Conservation (phyloP, 2,113 vertebrate species). For the Neolamprologus variostigma region DNA sequence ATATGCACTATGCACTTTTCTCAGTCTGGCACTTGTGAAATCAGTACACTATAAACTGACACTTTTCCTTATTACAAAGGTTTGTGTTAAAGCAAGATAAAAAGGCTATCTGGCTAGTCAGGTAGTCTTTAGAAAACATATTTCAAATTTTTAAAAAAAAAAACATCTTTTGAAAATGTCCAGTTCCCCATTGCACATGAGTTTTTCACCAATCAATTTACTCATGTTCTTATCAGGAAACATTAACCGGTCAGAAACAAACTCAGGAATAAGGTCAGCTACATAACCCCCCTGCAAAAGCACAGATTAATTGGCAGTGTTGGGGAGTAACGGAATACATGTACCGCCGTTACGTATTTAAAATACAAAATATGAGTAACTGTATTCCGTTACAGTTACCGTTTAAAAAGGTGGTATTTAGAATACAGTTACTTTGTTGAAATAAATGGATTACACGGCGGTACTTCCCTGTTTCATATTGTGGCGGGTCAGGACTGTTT, state of each 20-base stretch:
- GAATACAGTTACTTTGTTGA: too few relatives aligned
- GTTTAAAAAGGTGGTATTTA: too few relatives aligned
- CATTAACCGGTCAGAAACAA: accelerated
- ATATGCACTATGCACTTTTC: neutral
- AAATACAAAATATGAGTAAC: too few relatives aligned
- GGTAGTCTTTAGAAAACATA: neutral
- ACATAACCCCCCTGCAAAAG: neutral
- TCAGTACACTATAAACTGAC: accelerated
- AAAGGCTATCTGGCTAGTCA: neutral
- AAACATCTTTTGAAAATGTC: neutral
- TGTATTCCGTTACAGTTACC: too few relatives aligned
- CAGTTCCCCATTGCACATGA: neutral
- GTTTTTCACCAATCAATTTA: neutral
- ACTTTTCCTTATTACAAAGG: accelerated
- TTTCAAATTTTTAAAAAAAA: too few relatives aligned
- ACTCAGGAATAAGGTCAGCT: neutral
- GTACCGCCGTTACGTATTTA: too few relatives aligned
- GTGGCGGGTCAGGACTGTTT: too few relatives aligned
- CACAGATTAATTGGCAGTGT: neutral
- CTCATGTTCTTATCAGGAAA: neutral
- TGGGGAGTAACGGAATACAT: too few relatives aligned
- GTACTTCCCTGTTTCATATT: too few relatives aligned
- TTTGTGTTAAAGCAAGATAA: neutral
- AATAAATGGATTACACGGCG: too few relatives aligned
- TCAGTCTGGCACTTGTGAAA: neutral